Evolutionary conservation across 2,888 invertebrate species (phyloP).

Genomic region (Lepidonotus clava): DNA sequence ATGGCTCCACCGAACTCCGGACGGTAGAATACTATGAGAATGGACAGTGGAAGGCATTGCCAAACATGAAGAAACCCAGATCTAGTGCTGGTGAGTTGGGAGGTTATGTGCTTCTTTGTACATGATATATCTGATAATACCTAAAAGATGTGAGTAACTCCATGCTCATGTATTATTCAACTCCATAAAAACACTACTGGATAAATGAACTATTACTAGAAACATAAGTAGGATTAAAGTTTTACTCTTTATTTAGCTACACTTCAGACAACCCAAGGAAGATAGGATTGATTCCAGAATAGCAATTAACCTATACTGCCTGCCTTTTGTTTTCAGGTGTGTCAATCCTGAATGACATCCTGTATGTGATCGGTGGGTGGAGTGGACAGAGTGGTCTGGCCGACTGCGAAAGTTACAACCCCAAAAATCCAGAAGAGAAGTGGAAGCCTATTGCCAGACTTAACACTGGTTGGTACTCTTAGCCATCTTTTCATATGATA

Average conservation of each 20-base stretch:
- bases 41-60: slow-evolving; percentile 82
- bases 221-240: no score
- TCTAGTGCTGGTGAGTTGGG: slow-evolving; percentile 85
- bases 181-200: no score
- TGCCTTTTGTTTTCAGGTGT: slow-evolving; percentile 81
- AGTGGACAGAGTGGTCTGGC: slow-evolving; percentile 86
- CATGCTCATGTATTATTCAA: no score
- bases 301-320: not conserved
- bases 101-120: no score
- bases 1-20: slow-evolving; percentile 90
- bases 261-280: no score
- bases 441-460: slow-evolving; percentile 88
- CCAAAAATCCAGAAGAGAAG: slow-evolving; percentile 81
- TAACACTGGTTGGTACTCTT: slow-evolving; percentile 84
- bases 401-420: slow-evolving; percentile 88
- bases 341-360: slow-evolving; percentile 84
- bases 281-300: not conserved
- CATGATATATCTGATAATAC: no score
- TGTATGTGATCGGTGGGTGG: slow-evolving; percentile 91
- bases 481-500: no score
- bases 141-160: no score
- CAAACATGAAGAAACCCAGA: slow-evolving; percentile 84
- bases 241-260: no score
- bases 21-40: slow-evolving; percentile 85
- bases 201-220: no score